Percentiles rank a stretch among this genome's conserved stretches.
These are phyloP conservation scores for Drosophila demipolita DNA, from an alignment of 2,888 invertebrate species.

Conservation along the genomic window DNA sequence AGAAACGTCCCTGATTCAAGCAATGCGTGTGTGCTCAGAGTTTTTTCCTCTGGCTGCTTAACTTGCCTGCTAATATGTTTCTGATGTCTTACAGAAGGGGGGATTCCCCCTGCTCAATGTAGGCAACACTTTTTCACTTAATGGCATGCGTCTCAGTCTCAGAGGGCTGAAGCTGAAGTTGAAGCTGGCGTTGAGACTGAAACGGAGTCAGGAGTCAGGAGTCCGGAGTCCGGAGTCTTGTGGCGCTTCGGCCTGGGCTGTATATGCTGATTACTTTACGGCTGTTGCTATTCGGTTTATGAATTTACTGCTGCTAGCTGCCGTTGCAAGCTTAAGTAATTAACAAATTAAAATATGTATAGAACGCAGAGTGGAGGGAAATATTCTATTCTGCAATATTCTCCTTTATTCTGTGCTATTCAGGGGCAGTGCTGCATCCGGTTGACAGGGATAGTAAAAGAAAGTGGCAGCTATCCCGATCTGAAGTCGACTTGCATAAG, in stretches of 20 bases:
- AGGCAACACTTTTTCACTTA: constrained; percentile 53
- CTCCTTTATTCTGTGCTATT: constrained; percentile 2
- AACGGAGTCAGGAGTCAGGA: neutral
- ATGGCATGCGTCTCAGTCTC: constrained; percentile 27
- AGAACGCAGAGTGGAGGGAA: constrained; percentile 31
- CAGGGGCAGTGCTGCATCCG: constrained; percentile 23
- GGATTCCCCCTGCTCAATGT: constrained; percentile 12
- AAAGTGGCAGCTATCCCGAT: constrained; percentile 5
- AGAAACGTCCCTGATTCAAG: constrained; percentile 23
- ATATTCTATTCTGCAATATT: constrained; percentile 14
- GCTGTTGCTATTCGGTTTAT: constrained; percentile 61
- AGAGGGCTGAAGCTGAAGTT: constrained; percentile 21
- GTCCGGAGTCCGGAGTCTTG: constrained; percentile 11
- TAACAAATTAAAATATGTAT: constrained; percentile 78
- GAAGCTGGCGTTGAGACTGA: constrained; percentile 23
- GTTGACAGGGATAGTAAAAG: constrained; percentile 27
- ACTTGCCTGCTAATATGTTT: constrained; percentile 73
- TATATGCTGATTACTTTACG: constrained; percentile 73
- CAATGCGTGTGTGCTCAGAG: constrained; percentile 31
- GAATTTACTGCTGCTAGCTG: constrained; percentile 61
- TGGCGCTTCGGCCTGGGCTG: constrained; percentile 28
- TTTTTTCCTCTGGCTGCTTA: constrained; percentile 32
- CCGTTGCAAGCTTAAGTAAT: constrained; percentile 70
- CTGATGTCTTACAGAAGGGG: constrained; percentile 63
- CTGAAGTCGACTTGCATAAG: constrained; percentile 21